Base-by-base conservation (phyloP, 2,797 vertebrate genomes). In the Harpagifer antarcticus region DNA sequence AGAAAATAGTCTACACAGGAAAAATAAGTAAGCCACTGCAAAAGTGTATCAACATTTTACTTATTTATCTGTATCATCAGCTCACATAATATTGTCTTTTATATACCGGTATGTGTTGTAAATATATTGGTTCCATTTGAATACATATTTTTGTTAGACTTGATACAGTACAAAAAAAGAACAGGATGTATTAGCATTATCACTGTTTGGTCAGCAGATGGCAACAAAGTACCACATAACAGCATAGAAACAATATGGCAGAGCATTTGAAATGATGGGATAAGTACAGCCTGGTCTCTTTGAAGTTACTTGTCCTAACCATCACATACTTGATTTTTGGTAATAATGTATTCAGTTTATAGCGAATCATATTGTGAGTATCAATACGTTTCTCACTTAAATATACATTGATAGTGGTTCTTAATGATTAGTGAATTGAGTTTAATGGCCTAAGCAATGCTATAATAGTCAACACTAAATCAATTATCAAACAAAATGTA, bases 131-230 rank as follows among this genome's bases (percentile, higher is more conserved):
- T 13, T 37, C 1, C 14, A 10, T 13, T n/a, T 59, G 10, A 12
- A 33, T 37, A 7, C 31, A 17, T 13, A 40, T 61, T 19, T 56
- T 1, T 23, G n/a, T 61, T 33, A 33, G 3, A 43, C 9, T 37
- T 52, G n/a, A 3, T 4, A 3, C 4, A 8, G 10, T 11, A 12
- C 19, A 37, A 37, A 47, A 3, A 3, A 3, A 8, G 10, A 11
- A 15, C 19, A 37, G 0, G 10, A 5, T 9, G 1, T 4, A 48
- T 8, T 20, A 5, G 10, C 19, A 54, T 3, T 11, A 0, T 15
- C 48, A 31, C 3, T 15, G 9, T 56, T 80, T 77, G 9, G 44
- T 15, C 92, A 82, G 61, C 58, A 94, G 90, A 54, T 74, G 90
- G 85, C 83, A 77, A 65, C 84, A 88, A 59, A 85, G 72, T 76